Conservation (phyloP, 1,140 invertebrate genomes). For the Drosophila oshimai region DNA sequence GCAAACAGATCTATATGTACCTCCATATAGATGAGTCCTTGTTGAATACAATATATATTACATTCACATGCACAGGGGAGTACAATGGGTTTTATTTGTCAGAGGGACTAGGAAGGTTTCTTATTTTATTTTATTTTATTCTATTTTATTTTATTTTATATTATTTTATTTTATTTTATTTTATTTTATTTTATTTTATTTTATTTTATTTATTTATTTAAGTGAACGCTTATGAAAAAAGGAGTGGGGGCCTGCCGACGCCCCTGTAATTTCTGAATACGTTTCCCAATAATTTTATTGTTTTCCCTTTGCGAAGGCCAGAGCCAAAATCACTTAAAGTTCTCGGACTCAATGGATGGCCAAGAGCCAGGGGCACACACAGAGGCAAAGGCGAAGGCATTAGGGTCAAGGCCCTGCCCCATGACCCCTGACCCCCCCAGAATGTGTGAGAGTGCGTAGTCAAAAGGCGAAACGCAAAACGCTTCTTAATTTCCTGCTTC, state of each 20-base stretch:
- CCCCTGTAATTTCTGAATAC: constrained; percentile 1
- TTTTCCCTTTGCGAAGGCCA: constrained; percentile 5
- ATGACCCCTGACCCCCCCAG: background rate
- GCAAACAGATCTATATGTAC: constrained; percentile 2
- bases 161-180: too few species aligned
- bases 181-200: too few species aligned
- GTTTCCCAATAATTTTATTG: constrained; percentile 26
- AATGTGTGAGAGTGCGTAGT: constrained; percentile 17
- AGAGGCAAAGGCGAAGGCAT: constrained; percentile 14
- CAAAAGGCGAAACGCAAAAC: constrained; percentile 43
- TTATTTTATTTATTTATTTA: too few species aligned
- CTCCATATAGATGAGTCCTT: background rate
- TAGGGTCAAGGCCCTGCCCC: constrained; percentile 36
- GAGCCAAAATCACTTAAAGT: constrained; percentile 34
- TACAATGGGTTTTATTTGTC: background rate
- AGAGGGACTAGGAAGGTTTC: too few species aligned
- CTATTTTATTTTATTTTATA: too few species aligned
- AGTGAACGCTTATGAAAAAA: too few species aligned
- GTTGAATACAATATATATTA: background rate
- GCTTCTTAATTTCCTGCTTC: constrained; percentile 55
- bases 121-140: too few species aligned
- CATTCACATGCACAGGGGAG: background rate
- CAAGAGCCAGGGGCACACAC: constrained; percentile 27
- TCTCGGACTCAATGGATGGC: constrained; percentile 15
- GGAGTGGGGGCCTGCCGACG: background rate